Conservation (phyloP, 2,888 invertebrate species). For the Parascotia fuliginaria region DNA sequence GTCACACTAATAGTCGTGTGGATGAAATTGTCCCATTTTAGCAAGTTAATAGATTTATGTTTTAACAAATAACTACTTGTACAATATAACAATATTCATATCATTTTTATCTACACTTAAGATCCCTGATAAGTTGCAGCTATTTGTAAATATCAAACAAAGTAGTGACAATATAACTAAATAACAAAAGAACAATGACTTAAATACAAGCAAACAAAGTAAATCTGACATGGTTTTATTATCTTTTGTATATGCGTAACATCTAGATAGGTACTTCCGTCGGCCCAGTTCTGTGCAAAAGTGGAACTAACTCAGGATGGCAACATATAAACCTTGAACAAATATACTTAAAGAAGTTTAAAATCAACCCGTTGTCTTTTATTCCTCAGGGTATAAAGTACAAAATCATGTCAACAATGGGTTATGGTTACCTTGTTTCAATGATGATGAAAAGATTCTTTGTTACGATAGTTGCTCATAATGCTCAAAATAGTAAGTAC, state of each 20-base stretch:
- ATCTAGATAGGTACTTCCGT: constrained; percentile 55
- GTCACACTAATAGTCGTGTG: too few species aligned
- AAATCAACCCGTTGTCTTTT: neutral
- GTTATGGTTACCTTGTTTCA: neutral
- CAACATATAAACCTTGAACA: constrained; percentile 45
- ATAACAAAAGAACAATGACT: constrained; percentile 29
- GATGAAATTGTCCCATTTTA: too few species aligned
- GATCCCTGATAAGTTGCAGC: too few species aligned
- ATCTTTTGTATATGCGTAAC: constrained; percentile 44
- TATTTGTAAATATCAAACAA: too few species aligned
- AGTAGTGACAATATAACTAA: too few species aligned
- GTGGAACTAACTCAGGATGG: constrained; percentile 66
- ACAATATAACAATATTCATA: too few species aligned
- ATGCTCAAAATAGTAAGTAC: constrained; percentile 16
- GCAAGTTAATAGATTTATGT: too few species aligned
- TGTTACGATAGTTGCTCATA: constrained; percentile 58
- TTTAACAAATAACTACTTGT: too few species aligned
- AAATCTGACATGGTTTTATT: constrained; percentile 37
- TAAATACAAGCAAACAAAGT: constrained; percentile 35
- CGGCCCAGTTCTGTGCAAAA: constrained; percentile 64
- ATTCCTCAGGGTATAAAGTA: neutral
- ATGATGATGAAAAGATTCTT: constrained; percentile 54
- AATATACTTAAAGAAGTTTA: constrained; percentile 8
- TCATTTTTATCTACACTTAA: too few species aligned
- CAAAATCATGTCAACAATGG: constrained; percentile 6